A percentile compares a stretch with the other conserved stretches of the same genome.
These are phyloP conservation scores for Hylomyscus alleni DNA, from an alignment of 2,797 vertebrate species.

Conservation along the genomic window DNA sequence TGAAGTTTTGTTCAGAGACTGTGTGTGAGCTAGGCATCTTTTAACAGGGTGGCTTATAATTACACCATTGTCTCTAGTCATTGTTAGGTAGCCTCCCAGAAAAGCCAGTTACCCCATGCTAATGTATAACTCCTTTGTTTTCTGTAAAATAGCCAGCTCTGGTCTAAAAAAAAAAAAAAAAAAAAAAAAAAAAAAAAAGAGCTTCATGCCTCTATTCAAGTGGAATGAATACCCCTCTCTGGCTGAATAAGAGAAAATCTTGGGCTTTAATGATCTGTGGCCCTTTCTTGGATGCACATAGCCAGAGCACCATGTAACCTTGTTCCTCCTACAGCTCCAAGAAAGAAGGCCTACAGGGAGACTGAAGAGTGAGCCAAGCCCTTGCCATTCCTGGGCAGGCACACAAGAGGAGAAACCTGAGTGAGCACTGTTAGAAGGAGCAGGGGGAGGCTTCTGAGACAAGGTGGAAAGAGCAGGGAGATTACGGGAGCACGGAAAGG, in stretches of 20 bases:
- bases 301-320: slow-evolving; percentile 39
- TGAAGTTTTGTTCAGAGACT: slow-evolving; percentile 74
- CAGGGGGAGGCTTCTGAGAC: not conserved
- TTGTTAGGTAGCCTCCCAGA: slow-evolving; percentile 72
- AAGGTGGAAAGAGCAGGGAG: not conserved
- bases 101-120: slow-evolving; percentile 74
- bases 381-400: not conserved
- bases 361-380: slow-evolving; percentile 15
- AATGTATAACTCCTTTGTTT: slow-evolving; percentile 83
- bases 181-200: slow-evolving; percentile 36
- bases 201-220: slow-evolving; percentile 78
- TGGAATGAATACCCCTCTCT: slow-evolving; percentile 78
- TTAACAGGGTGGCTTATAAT: slow-evolving; percentile 75
- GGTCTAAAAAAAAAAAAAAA: slow-evolving; percentile 51
- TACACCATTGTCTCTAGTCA: slow-evolving; percentile 76
- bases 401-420: not conserved
- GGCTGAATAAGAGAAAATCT: slow-evolving; percentile 68
- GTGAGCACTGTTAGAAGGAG: not conserved
- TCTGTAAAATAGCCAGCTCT: slow-evolving; percentile 75
- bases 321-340: not conserved
- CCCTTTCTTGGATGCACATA: slow-evolving; percentile 63
- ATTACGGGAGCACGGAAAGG: not conserved
- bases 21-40: slow-evolving; percentile 71
- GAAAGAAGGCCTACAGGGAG: not conserved
- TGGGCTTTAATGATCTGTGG: slow-evolving; percentile 59